These are phyloP conservation scores for Temnothorax ravouxi DNA, from an alignment of 2,888 invertebrate species.

Conservation along the genomic window DNA sequence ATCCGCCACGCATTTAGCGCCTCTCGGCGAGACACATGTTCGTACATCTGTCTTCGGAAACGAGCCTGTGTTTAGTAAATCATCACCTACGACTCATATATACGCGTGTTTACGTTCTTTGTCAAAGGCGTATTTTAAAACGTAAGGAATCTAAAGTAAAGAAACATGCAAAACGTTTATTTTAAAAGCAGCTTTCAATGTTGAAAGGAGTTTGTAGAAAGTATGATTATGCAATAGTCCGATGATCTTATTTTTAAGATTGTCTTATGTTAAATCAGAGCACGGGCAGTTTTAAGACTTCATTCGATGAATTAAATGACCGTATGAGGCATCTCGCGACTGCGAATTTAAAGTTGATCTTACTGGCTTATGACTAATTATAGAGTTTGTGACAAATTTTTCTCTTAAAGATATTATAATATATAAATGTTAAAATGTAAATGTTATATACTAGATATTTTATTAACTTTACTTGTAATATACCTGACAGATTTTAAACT, in stretches of 20 bases:
- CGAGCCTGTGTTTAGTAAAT: conserved; percentile 53
- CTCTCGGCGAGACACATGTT: conserved; percentile 78
- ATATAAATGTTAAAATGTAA: background rate
- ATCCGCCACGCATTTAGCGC: conserved; percentile 79
- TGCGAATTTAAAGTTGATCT: background rate
- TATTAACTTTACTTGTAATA: background rate
- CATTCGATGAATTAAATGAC: background rate
- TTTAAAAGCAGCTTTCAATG: background rate
- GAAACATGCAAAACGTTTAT: background rate
- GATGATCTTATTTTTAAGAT: background rate
- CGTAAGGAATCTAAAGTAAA: background rate
- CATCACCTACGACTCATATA: background rate
- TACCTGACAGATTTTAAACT: background rate
- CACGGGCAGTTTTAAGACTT: background rate
- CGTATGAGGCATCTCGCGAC: background rate
- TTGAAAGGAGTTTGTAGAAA: background rate
- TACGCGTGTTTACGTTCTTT: background rate
- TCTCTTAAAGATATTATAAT: background rate
- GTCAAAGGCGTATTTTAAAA: background rate
- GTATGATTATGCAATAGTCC: background rate
- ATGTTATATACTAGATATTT: background rate
- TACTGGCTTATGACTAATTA: background rate
- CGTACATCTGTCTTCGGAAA: conserved; percentile 77
- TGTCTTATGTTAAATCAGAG: background rate
- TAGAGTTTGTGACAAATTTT: background rate